Percentiles rank a stretch among this genome's conserved stretches.
Evolutionary conservation across 2,797 vertebrate species (phyloP).

Genomic region (Rhodeus uyekii): DNA sequence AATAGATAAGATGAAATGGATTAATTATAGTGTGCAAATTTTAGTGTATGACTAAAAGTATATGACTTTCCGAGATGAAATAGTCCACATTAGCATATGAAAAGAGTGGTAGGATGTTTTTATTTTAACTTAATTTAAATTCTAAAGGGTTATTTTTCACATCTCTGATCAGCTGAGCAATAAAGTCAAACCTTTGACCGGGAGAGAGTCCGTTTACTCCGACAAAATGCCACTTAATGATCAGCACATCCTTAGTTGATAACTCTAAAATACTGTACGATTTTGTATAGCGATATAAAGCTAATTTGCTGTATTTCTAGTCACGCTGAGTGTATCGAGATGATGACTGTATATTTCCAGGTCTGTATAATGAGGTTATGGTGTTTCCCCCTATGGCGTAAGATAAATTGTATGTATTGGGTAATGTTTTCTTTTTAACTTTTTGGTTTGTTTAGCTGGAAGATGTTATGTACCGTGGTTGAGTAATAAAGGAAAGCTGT

Average conservation of each 20-base stretch:
- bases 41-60: conserved; percentile 2
- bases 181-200: conserved; percentile 21
- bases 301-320: conserved; percentile 16
- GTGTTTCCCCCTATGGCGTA: conserved; percentile 40
- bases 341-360: conserved; percentile 22
- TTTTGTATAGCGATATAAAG: no score
- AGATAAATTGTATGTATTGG: conserved; percentile 38
- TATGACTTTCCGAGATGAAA: conserved; percentile 10
- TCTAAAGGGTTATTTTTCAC: conserved; percentile 13
- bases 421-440: conserved; percentile 18
- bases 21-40: background rate
- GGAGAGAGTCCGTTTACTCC: background rate
- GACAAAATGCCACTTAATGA: background rate
- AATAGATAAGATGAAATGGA: conserved; percentile 27
- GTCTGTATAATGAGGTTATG: conserved; percentile 42
- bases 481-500: conserved; percentile 54
- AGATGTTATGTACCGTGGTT: conserved; percentile 54
- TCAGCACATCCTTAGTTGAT: background rate
- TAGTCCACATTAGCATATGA: background rate
- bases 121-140: no score
- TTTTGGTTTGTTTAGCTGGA: conserved; percentile 39
- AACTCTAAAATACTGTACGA: conserved; percentile 5
- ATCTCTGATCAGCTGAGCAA: conserved; percentile 12
- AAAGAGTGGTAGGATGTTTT: conserved; percentile 12
- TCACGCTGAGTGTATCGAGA: background rate